phyloP scores from a whole-genome alignment of 2,113 vertebrate species.

The Deroptyus accipitrinus region DNA sequence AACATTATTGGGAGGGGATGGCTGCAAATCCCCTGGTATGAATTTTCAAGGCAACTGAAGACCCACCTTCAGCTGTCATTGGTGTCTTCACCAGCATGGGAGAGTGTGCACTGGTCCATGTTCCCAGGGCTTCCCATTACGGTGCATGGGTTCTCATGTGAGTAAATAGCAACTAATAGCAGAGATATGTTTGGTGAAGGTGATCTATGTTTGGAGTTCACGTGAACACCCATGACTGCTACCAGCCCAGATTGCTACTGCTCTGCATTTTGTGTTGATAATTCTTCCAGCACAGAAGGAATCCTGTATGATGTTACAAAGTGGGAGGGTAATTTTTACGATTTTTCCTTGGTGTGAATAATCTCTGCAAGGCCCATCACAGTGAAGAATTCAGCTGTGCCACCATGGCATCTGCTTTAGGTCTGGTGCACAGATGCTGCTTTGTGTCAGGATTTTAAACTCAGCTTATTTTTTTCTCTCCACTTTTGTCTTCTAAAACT shows the following conservation, averaged over 20 bases:
- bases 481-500: not conserved
- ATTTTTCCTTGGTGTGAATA: not conserved
- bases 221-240: fast-evolving
- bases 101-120: not conserved
- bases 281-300: not conserved
- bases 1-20: not conserved
- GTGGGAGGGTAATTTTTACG: not conserved
- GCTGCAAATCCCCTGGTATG: not conserved
- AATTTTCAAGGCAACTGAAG: not conserved
- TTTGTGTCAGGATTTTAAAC: not conserved
- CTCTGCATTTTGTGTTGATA: not conserved
- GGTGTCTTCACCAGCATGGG: not conserved
- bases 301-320: not conserved
- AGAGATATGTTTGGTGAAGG: not conserved
- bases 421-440: not conserved
- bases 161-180: not conserved
- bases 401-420: not conserved
- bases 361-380: not conserved
- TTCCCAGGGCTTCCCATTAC: not conserved
- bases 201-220: not conserved
- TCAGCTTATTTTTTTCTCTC: not conserved
- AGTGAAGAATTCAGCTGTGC: not conserved
- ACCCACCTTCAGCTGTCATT: not conserved
- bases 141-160: not conserved
- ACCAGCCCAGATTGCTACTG: not conserved